Percentiles rank a stretch among this genome's conserved stretches.
These are phyloP conservation scores for Chouioia cunea DNA, from an alignment of 2,888 invertebrate genomes.

Conservation along the genomic window DNA sequence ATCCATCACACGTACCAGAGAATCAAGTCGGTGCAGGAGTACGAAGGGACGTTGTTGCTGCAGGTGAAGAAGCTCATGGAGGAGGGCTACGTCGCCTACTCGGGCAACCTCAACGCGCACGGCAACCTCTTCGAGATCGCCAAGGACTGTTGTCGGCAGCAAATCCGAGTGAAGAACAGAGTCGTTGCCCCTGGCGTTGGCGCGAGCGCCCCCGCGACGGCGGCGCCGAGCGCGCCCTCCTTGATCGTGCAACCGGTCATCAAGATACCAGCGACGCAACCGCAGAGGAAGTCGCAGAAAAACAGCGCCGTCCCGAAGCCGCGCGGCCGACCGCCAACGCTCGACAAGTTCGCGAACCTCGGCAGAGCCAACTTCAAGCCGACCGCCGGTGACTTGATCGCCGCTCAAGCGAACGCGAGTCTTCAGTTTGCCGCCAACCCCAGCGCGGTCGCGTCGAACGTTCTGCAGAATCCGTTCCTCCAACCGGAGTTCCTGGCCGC, in stretches of 20 bases:
- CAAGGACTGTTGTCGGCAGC: conserved; percentile 38
- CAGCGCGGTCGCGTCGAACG: too few relatives aligned
- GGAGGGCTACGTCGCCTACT: conserved; percentile 79
- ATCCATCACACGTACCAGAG: conserved; percentile 79
- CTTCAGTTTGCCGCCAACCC: conserved; percentile 52
- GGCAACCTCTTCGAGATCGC: conserved; percentile 42
- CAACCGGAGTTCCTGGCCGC: conserved; percentile 61
- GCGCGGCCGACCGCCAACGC: conserved; percentile 70
- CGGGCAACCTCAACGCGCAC: conserved; percentile 68
- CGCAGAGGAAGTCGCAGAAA: conserved; percentile 42
- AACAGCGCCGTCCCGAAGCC: conserved; percentile 67
- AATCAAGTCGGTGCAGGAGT: conserved; percentile 74
- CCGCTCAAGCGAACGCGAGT: too few relatives aligned
- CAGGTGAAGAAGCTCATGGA: conserved; percentile 75
- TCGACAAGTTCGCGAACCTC: conserved; percentile 60
- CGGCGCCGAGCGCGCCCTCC: not conserved
- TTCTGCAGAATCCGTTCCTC: conserved; percentile 55
- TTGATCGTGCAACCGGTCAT: not conserved
- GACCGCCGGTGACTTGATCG: too few relatives aligned
- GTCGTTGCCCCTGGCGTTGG: not conserved
- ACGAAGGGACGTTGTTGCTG: conserved; percentile 69
- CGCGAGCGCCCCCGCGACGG: not conserved
- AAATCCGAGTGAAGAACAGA: conserved; percentile 16
- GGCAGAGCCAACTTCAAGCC: conserved; percentile 25
- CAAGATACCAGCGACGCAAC: not conserved